Evolutionary conservation across 2,797 vertebrate species (phyloP).

Genomic region (Microhierax caerulescens): DNA sequence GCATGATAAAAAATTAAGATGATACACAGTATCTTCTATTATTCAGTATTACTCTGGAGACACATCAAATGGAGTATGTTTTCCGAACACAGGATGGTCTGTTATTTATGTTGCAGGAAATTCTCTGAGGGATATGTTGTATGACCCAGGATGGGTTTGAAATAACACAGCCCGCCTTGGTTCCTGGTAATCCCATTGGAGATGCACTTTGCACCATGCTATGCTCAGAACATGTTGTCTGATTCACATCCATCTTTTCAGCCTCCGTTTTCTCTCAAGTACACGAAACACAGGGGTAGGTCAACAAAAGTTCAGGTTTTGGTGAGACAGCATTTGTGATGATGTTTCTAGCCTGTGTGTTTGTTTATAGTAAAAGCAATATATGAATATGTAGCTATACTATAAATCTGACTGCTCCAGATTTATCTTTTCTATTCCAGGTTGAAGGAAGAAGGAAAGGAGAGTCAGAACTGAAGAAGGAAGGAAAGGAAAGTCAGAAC

Average conservation of each 20-base stretch:
- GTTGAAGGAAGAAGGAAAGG: background rate
- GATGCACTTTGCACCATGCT: background rate
- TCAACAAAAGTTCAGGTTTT: background rate
- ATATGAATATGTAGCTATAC: background rate
- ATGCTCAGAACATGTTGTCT: background rate
- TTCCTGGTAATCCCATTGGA: background rate
- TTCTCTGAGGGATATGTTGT: background rate
- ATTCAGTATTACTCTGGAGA: constrained; percentile 29
- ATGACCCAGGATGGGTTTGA: background rate
- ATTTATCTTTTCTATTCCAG: background rate
- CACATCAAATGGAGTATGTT: background rate
- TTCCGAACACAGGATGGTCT: background rate
- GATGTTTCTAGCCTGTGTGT: background rate
- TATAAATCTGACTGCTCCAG: background rate
- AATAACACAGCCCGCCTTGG: background rate
- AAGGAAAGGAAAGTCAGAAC: background rate
- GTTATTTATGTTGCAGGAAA: background rate
- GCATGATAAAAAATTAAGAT: background rate
- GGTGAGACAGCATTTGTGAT: background rate
- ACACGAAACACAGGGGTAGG: background rate
- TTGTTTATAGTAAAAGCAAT: background rate
- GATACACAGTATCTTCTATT: constrained; percentile 8
- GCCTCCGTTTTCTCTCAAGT: background rate
- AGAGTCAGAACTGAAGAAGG: background rate
- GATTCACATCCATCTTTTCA: background rate